Conservation (phyloP, 2,113 vertebrate species). For the Pterophyllum scalare region DNA sequence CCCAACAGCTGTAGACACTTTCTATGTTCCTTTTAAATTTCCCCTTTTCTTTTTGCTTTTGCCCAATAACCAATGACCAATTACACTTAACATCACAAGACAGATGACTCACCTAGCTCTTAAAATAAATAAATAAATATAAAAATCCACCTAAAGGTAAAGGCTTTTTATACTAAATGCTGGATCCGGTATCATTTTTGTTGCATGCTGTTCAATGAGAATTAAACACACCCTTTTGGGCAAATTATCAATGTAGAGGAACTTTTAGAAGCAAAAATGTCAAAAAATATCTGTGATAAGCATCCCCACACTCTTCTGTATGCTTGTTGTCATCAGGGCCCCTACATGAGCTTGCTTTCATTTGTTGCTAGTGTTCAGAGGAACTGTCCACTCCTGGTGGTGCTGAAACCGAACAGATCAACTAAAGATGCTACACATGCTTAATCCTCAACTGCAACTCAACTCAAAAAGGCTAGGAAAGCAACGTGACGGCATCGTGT, state of each 20-base stretch:
- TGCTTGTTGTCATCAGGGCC: conserved; percentile 27
- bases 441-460: background rate
- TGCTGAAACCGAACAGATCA: conserved; percentile 56
- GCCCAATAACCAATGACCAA: background rate
- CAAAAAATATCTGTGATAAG: background rate
- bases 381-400: conserved; percentile 61
- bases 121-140: background rate
- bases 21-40: background rate
- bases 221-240: background rate
- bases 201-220: background rate
- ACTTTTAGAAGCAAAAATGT: background rate
- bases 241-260: background rate
- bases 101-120: no score
- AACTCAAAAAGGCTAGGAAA: background rate
- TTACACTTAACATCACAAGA: background rate
- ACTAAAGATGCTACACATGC: background rate
- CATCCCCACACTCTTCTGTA: background rate
- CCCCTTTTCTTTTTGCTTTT: background rate
- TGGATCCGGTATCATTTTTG: background rate
- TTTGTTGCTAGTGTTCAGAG: conserved; percentile 37
- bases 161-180: no score
- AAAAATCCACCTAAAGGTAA: background rate
- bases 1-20: no score
- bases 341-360: background rate
- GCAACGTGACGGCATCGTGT: conserved; percentile 26